A percentile compares a stretch with the other conserved stretches of the same genome.
phyloP scores from a whole-genome alignment of 2,113 vertebrate species.

The Tretioscincus oriximinensis region DNA sequence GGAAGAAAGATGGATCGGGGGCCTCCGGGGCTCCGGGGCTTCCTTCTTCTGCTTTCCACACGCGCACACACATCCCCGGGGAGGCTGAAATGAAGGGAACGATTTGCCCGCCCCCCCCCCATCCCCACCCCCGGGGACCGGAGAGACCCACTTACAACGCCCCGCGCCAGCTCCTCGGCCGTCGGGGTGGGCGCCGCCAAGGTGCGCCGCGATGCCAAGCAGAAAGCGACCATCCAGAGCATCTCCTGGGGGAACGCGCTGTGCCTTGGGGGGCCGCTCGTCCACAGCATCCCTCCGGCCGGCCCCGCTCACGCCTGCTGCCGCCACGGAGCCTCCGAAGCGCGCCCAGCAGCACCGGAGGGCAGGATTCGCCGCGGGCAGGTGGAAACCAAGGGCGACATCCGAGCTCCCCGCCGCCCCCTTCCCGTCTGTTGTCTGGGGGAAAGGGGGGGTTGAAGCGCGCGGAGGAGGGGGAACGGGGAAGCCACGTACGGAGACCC shows the following conservation, averaged over 20 bases:
- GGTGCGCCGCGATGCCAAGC: conserved; percentile 60
- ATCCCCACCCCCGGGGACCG: background rate
- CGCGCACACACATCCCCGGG: background rate
- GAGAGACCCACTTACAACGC: conserved; percentile 82
- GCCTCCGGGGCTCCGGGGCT: no score
- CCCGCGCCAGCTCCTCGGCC: conserved; percentile 81
- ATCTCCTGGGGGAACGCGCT: conserved; percentile 45
- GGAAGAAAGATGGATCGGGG: no score
- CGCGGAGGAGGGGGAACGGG: no score
- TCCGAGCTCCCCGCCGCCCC: conserved; percentile 11
- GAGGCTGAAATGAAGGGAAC: no score
- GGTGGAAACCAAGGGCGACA: conserved; percentile 16
- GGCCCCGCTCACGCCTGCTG: conserved; percentile 11
- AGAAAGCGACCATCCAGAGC: conserved; percentile 57
- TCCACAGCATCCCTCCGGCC: conserved; percentile 43
- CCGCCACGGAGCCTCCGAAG: conserved; percentile 17
- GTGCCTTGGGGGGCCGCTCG: conserved; percentile 24
- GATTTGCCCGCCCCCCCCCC: background rate
- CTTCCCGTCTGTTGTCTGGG: background rate
- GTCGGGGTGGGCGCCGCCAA: conserved; percentile 72
- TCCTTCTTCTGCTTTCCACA: no score
- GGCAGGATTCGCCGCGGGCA: background rate
- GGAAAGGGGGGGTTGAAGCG: no score
- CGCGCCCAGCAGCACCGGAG: background rate
- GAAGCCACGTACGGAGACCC: no score